Conservation (phyloP, 2,797 vertebrate genomes). For the Falco columbarius region DNA sequence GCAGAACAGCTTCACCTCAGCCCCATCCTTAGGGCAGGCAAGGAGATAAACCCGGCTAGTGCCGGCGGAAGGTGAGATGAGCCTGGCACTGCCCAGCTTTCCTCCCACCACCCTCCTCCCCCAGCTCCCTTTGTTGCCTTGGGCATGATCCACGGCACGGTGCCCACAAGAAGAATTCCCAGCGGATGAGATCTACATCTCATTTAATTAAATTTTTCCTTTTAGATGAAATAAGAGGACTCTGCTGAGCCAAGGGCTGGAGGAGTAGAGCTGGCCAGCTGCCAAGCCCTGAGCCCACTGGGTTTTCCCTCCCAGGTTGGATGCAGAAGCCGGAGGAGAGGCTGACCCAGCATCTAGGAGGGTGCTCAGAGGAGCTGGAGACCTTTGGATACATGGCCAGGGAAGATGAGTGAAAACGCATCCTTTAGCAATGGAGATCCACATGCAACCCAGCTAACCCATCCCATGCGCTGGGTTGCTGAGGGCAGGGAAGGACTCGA, state of each 20-base stretch:
- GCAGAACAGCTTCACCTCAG: not conserved
- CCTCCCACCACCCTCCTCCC: not conserved
- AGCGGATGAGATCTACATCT: not conserved
- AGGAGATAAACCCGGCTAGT: not conserved
- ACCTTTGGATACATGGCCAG: not conserved
- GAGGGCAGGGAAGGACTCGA: not conserved
- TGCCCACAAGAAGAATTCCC: not conserved
- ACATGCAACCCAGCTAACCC: not conserved
- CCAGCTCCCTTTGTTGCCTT: not conserved
- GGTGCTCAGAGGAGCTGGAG: not conserved
- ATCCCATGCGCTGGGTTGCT: fast-evolving
- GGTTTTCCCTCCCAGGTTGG: not conserved
- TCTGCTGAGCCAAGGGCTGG: not conserved
- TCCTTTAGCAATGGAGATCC: not conserved
- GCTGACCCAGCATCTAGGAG: not conserved
- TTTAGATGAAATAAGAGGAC: not conserved
- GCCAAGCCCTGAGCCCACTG: fast-evolving
- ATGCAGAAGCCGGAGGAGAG: not conserved
- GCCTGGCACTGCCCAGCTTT: not conserved
- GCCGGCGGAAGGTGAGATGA: not conserved
- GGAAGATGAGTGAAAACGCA: not conserved
- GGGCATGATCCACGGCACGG: not conserved
- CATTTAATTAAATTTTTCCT: not conserved
- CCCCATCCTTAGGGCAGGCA: not conserved
- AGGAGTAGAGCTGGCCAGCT: not conserved